These are phyloP conservation scores for Brachypodius melanocephalos DNA, from an alignment of 2,113 vertebrate species.

Conservation along the genomic window DNA sequence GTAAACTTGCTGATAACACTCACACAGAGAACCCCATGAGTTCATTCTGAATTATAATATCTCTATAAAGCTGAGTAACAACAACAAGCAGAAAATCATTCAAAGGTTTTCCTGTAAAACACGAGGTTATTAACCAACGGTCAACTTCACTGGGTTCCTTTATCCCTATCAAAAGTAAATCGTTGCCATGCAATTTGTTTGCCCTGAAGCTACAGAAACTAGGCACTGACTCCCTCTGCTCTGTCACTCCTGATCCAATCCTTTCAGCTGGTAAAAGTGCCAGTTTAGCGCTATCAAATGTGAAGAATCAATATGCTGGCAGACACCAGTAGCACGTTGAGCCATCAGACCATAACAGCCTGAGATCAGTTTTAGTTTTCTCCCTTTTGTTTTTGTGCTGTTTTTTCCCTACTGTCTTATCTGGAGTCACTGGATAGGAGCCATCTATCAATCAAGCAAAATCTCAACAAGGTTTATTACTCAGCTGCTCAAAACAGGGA, in stretches of 20 bases:
- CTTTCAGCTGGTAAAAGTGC: conserved; percentile 27
- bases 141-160: conserved; percentile 9
- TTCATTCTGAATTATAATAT: not conserved
- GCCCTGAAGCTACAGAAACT: conserved; percentile 23
- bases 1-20: not conserved
- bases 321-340: conserved; percentile 46
- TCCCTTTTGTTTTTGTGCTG: conserved; percentile 2
- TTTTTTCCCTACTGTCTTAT: conserved; percentile 53
- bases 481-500: conserved; percentile 38
- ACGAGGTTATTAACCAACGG: not conserved
- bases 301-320: conserved; percentile 64
- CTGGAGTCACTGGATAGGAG: conserved; percentile 53
- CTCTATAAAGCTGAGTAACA: not conserved
- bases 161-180: conserved; percentile 44
- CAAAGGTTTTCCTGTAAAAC: conserved; percentile 9
- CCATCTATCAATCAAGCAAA: conserved; percentile 62
- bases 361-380: conserved; percentile 38
- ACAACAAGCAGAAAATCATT: conserved; percentile 33
- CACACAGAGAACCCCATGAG: not conserved
- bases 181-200: conserved; percentile 2
- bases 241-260: conserved; percentile 19
- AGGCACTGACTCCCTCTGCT: conserved; percentile 5
- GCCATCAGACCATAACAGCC: conserved; percentile 56
- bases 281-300: conserved; percentile 54
- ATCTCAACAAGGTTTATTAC: conserved; percentile 52